A percentile compares a stretch with the other conserved stretches of the same genome.
These are phyloP conservation scores for Lasioglossum leucozonium DNA, from an alignment of 2,888 invertebrate species.

Conservation along the genomic window DNA sequence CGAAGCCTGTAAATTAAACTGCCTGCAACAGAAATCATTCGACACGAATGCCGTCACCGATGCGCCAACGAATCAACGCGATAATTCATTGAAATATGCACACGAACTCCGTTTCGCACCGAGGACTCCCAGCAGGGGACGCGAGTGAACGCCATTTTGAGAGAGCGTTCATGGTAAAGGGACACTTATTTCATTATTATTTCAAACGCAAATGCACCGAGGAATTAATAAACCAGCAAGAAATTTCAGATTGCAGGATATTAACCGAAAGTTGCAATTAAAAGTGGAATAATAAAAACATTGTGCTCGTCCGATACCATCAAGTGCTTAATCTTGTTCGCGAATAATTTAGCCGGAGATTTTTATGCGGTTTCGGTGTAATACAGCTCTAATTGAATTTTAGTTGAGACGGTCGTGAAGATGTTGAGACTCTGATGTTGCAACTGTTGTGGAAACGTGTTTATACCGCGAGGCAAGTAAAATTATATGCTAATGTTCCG, in stretches of 20 bases:
- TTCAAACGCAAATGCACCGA: neutral
- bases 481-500: neutral
- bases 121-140: neutral
- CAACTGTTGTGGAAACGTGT: neutral
- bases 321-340: neutral
- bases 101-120: neutral
- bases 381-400: neutral
- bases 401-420: neutral
- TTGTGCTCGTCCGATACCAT: neutral
- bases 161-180: neutral
- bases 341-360: neutral
- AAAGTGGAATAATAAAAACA: neutral
- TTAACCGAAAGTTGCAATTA: neutral
- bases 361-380: neutral
- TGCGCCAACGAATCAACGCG: constrained; percentile 26
- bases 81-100: constrained; percentile 49
- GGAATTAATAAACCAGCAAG: too few relatives aligned
- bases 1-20: constrained; percentile 92
- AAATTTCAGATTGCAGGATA: neutral
- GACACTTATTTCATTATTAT: neutral
- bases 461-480: neutral
- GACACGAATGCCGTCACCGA: constrained; percentile 52
- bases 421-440: neutral
- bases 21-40: constrained; percentile 86
- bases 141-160: neutral